Percentiles rank a stretch among this genome's conserved stretches.
phyloP scores from a whole-genome alignment of 2,113 vertebrate species.

The Rhinopithecus roxellana region DNA sequence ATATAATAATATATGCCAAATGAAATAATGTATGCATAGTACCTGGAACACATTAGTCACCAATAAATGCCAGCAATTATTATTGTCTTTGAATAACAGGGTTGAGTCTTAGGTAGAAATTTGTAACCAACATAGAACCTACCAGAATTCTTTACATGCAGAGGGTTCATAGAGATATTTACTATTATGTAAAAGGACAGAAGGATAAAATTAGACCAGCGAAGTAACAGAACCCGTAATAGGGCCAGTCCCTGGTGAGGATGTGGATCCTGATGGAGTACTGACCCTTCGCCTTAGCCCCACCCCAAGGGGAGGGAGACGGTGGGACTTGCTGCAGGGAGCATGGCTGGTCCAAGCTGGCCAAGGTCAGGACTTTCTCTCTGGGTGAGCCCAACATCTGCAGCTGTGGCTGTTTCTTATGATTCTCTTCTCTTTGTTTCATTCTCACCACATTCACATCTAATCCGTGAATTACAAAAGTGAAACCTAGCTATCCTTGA shows the following conservation, averaged over 20 bases:
- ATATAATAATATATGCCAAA: neutral
- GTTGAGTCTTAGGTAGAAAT: neutral
- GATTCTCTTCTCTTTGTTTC: neutral
- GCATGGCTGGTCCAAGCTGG: rapidly evolving
- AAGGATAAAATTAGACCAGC: neutral
- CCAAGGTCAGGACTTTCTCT: neutral
- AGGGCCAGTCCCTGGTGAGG: neutral
- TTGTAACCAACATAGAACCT: neutral
- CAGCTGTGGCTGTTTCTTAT: neutral
- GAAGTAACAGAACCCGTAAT: neutral
- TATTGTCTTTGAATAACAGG: neutral
- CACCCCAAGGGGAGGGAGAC: rapidly evolving
- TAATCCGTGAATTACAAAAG: neutral
- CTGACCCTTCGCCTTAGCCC: neutral
- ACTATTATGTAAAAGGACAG: neutral
- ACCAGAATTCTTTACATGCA: neutral
- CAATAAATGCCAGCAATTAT: neutral
- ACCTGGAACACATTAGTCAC: neutral
- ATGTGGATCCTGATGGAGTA: neutral
- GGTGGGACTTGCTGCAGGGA: neutral
- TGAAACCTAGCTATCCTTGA: neutral
- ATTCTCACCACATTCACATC: neutral
- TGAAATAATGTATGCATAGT: neutral
- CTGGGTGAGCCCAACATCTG: rapidly evolving
- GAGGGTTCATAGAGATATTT: neutral